Percentiles rank a stretch among this genome's conserved stretches.
Evolutionary conservation across 2,113 vertebrate genomes (phyloP).

Genomic region (Triplophysa siluroides): DNA sequence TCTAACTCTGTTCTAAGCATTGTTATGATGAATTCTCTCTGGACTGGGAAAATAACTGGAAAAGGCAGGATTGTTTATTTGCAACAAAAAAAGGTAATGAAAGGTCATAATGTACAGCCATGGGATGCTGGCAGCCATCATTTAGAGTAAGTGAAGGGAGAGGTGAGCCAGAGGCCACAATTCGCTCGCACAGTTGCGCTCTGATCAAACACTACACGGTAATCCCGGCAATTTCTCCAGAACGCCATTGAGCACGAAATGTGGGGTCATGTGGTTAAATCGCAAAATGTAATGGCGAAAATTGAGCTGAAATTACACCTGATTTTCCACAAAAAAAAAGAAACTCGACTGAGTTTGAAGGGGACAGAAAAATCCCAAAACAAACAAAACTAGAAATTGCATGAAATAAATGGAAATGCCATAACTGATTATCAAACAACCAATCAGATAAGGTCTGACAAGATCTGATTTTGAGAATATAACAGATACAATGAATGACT

Average conservation of each 20-base stretch:
- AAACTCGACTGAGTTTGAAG: not conserved
- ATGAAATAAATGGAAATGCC: slow-evolving; percentile 5
- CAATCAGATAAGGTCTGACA: not conserved
- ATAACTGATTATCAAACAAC: not conserved
- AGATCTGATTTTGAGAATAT: not conserved
- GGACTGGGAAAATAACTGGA: slow-evolving; percentile 30
- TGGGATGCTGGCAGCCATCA: slow-evolving; percentile 27
- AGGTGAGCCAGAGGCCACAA: slow-evolving; percentile 42
- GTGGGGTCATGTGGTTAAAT: slow-evolving; percentile 26
- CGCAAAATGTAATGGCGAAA: slow-evolving; percentile 28
- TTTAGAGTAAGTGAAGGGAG: slow-evolving; percentile 38
- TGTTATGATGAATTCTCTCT: slow-evolving; percentile 4
- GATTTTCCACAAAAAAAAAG: slow-evolving; percentile 38
- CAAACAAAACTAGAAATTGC: slow-evolving; percentile 26
- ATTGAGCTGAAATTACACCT: slow-evolving; percentile 34
- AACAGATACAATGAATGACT: not conserved
- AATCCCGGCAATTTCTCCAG: slow-evolving; percentile 40
- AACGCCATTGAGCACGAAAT: slow-evolving; percentile 36
- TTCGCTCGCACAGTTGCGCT: slow-evolving; percentile 29
- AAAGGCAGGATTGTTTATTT: slow-evolving; percentile 45
- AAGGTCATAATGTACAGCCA: slow-evolving; percentile 35
- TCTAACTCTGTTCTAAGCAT: not conserved
- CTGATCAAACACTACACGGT: slow-evolving; percentile 14
- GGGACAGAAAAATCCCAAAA: not conserved
- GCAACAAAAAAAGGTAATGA: slow-evolving; percentile 32